These are phyloP conservation scores for Lobophora halterata DNA, from an alignment of 2,888 invertebrate genomes.

Conservation along the genomic window DNA sequence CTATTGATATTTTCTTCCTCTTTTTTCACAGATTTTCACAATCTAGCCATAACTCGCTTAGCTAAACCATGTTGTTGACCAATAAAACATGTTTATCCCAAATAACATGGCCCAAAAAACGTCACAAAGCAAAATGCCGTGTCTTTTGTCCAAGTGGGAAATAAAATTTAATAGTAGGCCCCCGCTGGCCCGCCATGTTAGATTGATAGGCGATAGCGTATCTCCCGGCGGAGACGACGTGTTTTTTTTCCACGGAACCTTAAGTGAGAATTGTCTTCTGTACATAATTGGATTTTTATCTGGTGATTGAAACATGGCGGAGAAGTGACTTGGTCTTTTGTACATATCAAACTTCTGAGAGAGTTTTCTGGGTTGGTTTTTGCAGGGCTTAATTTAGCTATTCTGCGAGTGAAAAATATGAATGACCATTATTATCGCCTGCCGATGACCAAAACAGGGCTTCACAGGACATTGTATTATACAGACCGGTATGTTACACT, in stretches of 20 bases:
- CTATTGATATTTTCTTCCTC: too few relatives aligned
- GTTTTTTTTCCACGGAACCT: slow-evolving; percentile 56
- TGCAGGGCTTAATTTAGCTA: too few relatives aligned
- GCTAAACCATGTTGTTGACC: not conserved
- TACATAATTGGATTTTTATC: slow-evolving; percentile 68
- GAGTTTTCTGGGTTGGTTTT: too few relatives aligned
- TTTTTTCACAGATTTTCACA: too few relatives aligned
- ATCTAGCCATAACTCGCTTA: too few relatives aligned
- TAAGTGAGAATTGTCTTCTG: slow-evolving; percentile 71
- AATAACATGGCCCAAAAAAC: slow-evolving; percentile 9
- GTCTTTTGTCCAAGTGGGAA: slow-evolving; percentile 35
- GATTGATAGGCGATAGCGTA: slow-evolving; percentile 72
- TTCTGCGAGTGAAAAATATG: too few relatives aligned
- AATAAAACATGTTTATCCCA: slow-evolving; percentile 8
- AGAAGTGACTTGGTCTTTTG: slow-evolving; percentile 24
- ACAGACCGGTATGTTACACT: too few relatives aligned
- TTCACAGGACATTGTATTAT: too few relatives aligned
- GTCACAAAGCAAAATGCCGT: slow-evolving; percentile 29
- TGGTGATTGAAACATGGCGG: slow-evolving; percentile 35
- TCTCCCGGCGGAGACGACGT: slow-evolving; percentile 47
- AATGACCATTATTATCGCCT: too few relatives aligned
- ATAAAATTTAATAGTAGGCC: slow-evolving; percentile 60
- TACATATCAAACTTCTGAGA: too few relatives aligned
- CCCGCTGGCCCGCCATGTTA: slow-evolving; percentile 66
- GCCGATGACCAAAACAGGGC: too few relatives aligned